Base-by-base conservation (phyloP, 2,888 invertebrate genomes). In the Caradrina kadenii region DNA sequence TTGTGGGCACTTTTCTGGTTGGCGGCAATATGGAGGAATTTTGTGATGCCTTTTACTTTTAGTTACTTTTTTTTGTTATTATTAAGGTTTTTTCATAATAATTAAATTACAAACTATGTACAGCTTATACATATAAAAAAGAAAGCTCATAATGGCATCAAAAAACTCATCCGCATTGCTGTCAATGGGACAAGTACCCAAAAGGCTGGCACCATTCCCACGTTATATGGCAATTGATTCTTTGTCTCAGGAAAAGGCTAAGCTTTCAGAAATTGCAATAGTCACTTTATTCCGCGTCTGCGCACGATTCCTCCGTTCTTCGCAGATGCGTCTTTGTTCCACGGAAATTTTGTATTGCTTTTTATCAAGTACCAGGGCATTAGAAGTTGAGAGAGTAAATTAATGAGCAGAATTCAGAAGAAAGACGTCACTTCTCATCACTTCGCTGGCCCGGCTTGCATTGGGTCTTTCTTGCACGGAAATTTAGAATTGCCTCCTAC, bases 221-320 rank as follows among this genome's bases (percentile, higher is more conserved):
- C 26, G 26, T 26, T 26, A 26, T 26, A 26, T 26, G 26, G 26
- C 4, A 26, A 26, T 4, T 26, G 10, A 39, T 8, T 13, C 39
- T 61, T 26, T 68, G 49, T 68, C 42, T 8, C 45, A 75, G 63
- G 61, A 65, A 69, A 69, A 79, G 76, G 73, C 60, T n/a, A 62
- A 58, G 69, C 13, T 21, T 48, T 21, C 60, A 59, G 48, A 60
- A 60, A 52, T 45, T 17, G 22, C 5, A 15, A 54, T n/a, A 69
- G 53, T 42, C 13, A 42, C 15, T 42, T 42, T 31, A 31, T 39
- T 39, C 11, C 10, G 39, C 11, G 0, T 7, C 10, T 2, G 10
- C 39, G 10, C 31, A 7, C 31, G 4, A 31, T 4, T 26, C 26
- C 31, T 17, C 45, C 15, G 15, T 2, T 0, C 17, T 6, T 5